Evolutionary conservation across 2,797 vertebrate species (phyloP).

Genomic region (Scomberomorus guttatus): DNA sequence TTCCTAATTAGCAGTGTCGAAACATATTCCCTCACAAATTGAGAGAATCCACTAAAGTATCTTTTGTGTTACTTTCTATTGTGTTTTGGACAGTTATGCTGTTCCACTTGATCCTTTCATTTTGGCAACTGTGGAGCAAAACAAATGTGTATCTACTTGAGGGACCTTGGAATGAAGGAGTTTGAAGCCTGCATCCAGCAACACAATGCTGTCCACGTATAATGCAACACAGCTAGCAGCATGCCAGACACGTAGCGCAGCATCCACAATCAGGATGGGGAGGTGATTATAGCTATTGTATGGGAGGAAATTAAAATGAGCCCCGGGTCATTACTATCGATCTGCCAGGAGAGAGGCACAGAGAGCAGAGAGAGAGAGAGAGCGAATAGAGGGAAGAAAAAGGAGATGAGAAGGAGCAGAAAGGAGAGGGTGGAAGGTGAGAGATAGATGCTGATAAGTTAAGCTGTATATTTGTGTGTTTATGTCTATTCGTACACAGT

Average conservation of each 20-base stretch:
- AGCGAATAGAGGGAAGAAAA: background rate
- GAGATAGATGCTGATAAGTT: constrained; percentile 32
- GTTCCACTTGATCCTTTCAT: constrained; percentile 14
- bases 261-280: constrained; percentile 65
- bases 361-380: constrained; percentile 21
- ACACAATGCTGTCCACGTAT: constrained; percentile 16
- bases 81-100: background rate
- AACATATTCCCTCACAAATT: background rate
- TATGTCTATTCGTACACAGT: constrained; percentile 12
- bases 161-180: constrained; percentile 31
- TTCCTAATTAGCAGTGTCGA: background rate
- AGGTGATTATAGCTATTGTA: constrained; percentile 76
- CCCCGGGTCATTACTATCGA: constrained; percentile 80
- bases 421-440: constrained; percentile 37
- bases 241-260: constrained; percentile 63
- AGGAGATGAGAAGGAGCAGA: constrained; percentile 16
- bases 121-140: constrained; percentile 14
- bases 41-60: background rate
- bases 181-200: background rate
- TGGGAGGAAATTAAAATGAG: constrained; percentile 79
- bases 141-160: constrained; percentile 31
- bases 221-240: constrained; percentile 40
- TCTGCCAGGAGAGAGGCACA: constrained; percentile 56
- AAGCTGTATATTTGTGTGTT: constrained; percentile 20
- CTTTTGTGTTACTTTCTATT: background rate